Conservation (phyloP, 1,140 invertebrate genomes). For the Zaprionus lachaisei region DNA sequence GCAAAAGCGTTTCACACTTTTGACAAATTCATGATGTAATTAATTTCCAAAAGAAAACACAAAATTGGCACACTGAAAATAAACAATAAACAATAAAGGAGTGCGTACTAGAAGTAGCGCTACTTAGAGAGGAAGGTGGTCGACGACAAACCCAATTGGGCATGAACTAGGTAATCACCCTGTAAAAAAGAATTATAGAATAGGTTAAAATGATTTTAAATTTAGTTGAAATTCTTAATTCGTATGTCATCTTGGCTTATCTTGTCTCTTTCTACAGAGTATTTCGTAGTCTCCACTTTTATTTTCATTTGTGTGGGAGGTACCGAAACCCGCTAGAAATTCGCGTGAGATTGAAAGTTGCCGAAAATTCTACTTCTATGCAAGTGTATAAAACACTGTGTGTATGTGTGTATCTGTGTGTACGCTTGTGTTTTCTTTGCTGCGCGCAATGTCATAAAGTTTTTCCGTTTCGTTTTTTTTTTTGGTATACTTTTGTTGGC, state of each 20-base stretch:
- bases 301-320: conserved; percentile 4
- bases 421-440: conserved; percentile 13
- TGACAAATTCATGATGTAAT: conserved; percentile 79
- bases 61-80: conserved; percentile 75
- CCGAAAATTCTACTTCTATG: conserved; percentile 37
- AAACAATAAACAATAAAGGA: conserved; percentile 68
- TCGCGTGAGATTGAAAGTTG: conserved; percentile 69
- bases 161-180: not conserved
- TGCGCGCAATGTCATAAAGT: conserved; percentile 62
- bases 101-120: conserved; percentile 44
- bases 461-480: conserved; percentile 50
- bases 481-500: conserved; percentile 49
- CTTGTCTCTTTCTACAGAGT: conserved; percentile 4
- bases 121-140: conserved; percentile 39
- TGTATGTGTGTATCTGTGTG: not conserved
- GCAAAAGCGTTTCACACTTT: conserved; percentile 40
- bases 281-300: conserved; percentile 10
- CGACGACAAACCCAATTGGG: not conserved
- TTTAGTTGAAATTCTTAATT: not conserved
- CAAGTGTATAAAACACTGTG: not conserved
- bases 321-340: conserved; percentile 17
- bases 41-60: conserved; percentile 61
- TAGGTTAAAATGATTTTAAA: not conserved
- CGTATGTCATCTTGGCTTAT: not conserved
- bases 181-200: conserved; percentile 16